Base-by-base conservation (phyloP, 2,113 vertebrate species). In the Tyrannus savana region DNA sequence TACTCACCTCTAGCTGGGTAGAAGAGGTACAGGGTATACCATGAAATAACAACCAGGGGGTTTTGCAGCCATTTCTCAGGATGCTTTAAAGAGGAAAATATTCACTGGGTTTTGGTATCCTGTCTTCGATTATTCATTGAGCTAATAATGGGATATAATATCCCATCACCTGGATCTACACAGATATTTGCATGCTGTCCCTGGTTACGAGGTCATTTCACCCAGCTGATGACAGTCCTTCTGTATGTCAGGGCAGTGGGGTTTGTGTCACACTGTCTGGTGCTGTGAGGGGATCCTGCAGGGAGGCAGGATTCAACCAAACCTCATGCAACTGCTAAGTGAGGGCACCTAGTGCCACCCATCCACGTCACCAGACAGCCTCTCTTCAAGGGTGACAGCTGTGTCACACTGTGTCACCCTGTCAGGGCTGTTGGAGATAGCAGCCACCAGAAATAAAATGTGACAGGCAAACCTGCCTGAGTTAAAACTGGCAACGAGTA, bases 291-390 rank as follows among this genome's bases (percentile, higher is more conserved):
- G 37, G 23, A 74, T 50, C 50, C 53, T 12, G 17, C 28, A 28
- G 37, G 58, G 64, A 10, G 5, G 37, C 64, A 84, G 60, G 46
- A 56, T 41, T 31, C 2, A 3, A 18, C 74, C 41, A 1, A 3
- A 10, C 12, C 19, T 1, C 8, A 0, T 4, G 25, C 30, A 37
- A 27, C 49, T 8, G 1, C 39, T 52, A 10, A 1, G 37, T 4
- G 69, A 71, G 73, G 76, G 58, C 77, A 35, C 55, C 49, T 12
- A 10, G 49, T 2, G 19, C 42, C 64, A 33, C 77, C 35, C 59
- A 3, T 2, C 23, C 28, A 1, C 0, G 3, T 13, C 81, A 31
- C 12, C 25, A 24, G 71, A 2, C 75, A 62, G 50, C 17, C 83
- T 28, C 7, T 12, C 5, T 6, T 21, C 1, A 0, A 30, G 81